Evolutionary conservation across 2,113 vertebrate species (phyloP).

Genomic region (Alectura lathami): DNA sequence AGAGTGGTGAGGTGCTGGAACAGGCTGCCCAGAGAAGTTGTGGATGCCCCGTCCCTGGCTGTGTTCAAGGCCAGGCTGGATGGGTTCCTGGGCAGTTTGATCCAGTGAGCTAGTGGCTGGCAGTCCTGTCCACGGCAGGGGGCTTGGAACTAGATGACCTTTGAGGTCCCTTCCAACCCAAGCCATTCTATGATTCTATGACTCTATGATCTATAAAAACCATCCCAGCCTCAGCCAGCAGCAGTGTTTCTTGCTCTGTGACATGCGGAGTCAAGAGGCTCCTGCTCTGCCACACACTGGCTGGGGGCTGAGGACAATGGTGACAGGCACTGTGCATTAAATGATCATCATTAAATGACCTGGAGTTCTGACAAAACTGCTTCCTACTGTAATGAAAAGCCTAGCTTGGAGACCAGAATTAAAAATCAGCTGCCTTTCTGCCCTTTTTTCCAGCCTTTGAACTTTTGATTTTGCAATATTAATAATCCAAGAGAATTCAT

Average conservation of each 20-base stretch:
- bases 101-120: too few species aligned
- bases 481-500: neutral
- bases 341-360: fast-evolving
- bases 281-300: neutral
- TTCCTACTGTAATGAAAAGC: neutral
- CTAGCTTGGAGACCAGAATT: neutral
- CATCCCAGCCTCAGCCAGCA: neutral
- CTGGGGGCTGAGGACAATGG: neutral
- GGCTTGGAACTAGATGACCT: too few species aligned
- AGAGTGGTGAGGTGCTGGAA: too few species aligned
- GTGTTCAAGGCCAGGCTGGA: too few species aligned
- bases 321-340: fast-evolving
- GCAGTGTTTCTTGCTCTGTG: neutral
- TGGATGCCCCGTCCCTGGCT: too few species aligned
- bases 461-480: neutral
- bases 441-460: neutral
- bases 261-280: neutral
- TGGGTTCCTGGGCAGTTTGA: too few species aligned
- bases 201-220: neutral
- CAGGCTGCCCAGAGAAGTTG: too few species aligned
- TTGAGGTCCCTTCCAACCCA: too few species aligned
- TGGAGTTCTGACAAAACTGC: neutral
- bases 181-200: too few species aligned
- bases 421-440: neutral
- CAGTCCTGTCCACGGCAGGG: too few species aligned